Evolutionary conservation across 1,140 invertebrate genomes (phyloP).

Genomic region (Caenorhabditis briggsae): DNA sequence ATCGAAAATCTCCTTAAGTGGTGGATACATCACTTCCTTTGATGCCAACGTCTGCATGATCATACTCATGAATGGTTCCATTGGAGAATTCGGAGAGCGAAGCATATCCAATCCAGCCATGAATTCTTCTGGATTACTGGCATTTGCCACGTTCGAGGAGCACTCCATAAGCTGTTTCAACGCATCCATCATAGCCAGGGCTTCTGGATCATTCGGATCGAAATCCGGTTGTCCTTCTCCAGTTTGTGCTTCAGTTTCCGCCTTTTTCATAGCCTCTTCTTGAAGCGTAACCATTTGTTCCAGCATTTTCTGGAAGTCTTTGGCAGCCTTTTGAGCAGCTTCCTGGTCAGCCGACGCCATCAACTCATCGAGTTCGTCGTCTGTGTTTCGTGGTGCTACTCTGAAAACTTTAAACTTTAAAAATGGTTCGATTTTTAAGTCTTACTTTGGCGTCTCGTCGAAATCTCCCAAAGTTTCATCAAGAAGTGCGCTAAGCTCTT

Average conservation of each 20-base stretch:
- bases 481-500: not conserved
- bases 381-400: conserved; percentile 56
- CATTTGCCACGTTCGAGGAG: conserved; percentile 60
- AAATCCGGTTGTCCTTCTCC: not conserved
- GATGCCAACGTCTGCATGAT: conserved; percentile 66
- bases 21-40: conserved; percentile 67
- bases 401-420: not conserved
- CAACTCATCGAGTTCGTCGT: conserved; percentile 65
- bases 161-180: conserved; percentile 43
- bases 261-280: conserved; percentile 63
- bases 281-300: conserved; percentile 66
- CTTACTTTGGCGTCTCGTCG: not conserved
- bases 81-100: conserved; percentile 58
- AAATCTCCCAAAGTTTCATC: conserved; percentile 8
- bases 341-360: conserved; percentile 62
- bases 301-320: conserved; percentile 66
- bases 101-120: conserved; percentile 51
- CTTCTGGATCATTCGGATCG: conserved; percentile 48
- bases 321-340: conserved; percentile 65
- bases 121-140: conserved; percentile 54
- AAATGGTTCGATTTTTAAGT: not conserved
- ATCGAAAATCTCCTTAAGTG: conserved; percentile 65
- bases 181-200: conserved; percentile 57
- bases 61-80: conserved; percentile 68
- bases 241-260: not conserved